Conservation (phyloP, 2,888 invertebrate genomes). For the Panzeria rudis region DNA sequence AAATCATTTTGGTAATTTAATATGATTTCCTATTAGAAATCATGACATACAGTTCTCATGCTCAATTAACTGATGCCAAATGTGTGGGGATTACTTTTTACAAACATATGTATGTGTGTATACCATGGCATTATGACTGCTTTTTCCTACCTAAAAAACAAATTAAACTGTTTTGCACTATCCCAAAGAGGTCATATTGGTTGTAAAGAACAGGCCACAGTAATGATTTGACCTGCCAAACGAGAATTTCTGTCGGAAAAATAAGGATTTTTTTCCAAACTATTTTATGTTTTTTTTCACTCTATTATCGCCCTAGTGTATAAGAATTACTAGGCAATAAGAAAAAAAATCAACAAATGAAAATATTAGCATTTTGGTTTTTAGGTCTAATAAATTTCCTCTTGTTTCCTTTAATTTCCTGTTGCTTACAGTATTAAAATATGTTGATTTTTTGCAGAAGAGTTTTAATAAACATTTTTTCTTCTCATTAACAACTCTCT, state of each 20-base stretch:
- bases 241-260: neutral
- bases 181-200: neutral
- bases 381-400: slow-evolving; percentile 12
- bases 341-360: neutral
- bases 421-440: neutral
- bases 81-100: neutral
- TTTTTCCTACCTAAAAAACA: neutral
- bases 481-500: neutral
- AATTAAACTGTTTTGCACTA: neutral
- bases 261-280: neutral
- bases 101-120: neutral
- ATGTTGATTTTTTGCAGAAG: neutral
- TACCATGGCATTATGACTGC: neutral
- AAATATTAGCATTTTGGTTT: slow-evolving; percentile 5
- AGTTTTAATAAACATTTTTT: neutral
- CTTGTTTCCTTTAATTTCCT: neutral
- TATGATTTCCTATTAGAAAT: neutral
- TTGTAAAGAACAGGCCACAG: neutral
- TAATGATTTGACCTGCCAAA: neutral
- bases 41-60: neutral
- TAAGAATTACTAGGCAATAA: neutral
- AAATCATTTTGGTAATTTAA: slow-evolving; percentile 19
- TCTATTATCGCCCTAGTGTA: neutral
- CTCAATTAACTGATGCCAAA: slow-evolving; percentile 7
- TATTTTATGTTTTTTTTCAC: neutral